A percentile compares a stretch with the other conserved stretches of the same genome.
phyloP scores from a whole-genome alignment of 2,113 vertebrate genomes.

The Chelonoidis abingdonii region DNA sequence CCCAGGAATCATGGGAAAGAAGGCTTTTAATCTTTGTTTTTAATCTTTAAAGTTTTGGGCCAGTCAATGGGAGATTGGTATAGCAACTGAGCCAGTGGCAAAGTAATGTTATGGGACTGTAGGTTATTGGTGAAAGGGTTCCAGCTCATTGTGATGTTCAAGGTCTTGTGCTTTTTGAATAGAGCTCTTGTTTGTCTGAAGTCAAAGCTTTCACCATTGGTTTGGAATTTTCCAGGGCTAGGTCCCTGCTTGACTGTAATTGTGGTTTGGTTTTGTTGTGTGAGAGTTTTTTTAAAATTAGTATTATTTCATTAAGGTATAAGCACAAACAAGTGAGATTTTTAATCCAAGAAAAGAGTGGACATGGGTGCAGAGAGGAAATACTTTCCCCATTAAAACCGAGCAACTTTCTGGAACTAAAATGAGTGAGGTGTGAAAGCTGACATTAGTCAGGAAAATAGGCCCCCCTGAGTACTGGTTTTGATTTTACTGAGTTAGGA shows the following conservation, averaged over 20 bases:
- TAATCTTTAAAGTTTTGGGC: neutral
- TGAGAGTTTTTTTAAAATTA: neutral
- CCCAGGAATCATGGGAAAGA: neutral
- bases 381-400: neutral
- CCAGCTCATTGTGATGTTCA: accelerated
- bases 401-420: neutral
- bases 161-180: accelerated
- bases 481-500: neutral
- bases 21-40: neutral
- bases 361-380: neutral
- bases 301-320: neutral
- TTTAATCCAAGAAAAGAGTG: neutral
- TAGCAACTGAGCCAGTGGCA: neutral
- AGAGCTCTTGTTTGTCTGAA: neutral
- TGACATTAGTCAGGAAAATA: neutral
- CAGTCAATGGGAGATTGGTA: neutral
- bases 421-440: neutral
- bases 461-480: neutral
- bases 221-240: neutral
- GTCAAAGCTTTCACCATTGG: accelerated
- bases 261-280: neutral
- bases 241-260: neutral
- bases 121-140: neutral
- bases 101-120: neutral
- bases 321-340: neutral